phyloP scores from a whole-genome alignment of 2,113 vertebrate species.

The Lepus timidus region DNA sequence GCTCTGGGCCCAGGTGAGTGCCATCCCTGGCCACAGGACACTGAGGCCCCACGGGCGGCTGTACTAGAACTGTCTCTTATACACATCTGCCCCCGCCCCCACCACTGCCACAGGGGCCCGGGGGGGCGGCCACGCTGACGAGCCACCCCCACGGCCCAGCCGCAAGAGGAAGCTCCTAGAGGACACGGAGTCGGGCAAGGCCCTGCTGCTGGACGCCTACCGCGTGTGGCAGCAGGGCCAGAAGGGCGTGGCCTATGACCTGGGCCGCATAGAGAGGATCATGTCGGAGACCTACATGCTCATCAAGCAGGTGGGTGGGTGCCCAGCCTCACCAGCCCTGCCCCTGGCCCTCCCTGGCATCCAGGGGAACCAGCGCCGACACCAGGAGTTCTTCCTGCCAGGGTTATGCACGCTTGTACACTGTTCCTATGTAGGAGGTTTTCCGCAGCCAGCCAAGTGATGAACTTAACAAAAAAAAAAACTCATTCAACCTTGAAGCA shows the following conservation, averaged over 20 bases:
- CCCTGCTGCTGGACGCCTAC: constrained; percentile 96
- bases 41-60: background rate
- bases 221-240: constrained; percentile 99
- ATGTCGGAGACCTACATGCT: constrained; percentile 99
- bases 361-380: background rate
- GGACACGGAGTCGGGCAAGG: constrained; percentile 94
- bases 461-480: too few relatives aligned
- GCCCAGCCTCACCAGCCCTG: too few relatives aligned
- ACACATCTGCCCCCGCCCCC: background rate
- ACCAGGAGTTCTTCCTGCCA: background rate
- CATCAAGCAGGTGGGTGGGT: constrained; percentile 94
- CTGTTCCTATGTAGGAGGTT: background rate
- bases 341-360: background rate
- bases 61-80: background rate
- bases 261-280: constrained; percentile 96
- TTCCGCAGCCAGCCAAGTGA: too few relatives aligned
- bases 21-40: background rate
- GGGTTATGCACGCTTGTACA: too few relatives aligned
- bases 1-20: constrained; percentile 85
- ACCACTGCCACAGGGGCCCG: constrained; percentile 78
- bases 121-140: constrained; percentile 79
- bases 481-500: background rate
- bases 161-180: constrained; percentile 86
- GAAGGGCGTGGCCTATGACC: constrained; percentile 96
- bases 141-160: constrained; percentile 87